A percentile compares a stretch with the other conserved stretches of the same genome.
Conservation (phyloP, 2,113 vertebrate genomes). For the Apodemus sylvaticus region DNA sequence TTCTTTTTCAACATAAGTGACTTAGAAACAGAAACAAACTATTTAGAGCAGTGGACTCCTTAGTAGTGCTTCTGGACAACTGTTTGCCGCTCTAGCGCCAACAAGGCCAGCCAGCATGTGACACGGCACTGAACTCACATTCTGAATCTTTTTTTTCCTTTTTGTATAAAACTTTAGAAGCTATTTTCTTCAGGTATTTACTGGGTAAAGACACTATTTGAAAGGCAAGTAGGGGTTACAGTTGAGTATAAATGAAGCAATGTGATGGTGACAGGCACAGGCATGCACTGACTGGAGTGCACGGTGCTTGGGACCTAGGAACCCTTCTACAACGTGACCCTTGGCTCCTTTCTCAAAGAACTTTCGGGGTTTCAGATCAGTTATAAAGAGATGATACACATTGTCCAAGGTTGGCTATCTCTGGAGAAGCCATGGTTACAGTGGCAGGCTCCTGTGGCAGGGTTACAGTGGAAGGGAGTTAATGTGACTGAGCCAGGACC, state of each 20-base stretch:
- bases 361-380: neutral
- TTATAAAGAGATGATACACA: neutral
- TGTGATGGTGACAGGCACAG: neutral
- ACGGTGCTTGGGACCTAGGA: neutral
- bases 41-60: neutral
- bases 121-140: neutral
- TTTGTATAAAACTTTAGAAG: neutral
- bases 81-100: neutral
- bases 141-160: neutral
- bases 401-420: neutral
- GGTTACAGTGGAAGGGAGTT: neutral
- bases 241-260: neutral
- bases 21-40: neutral
- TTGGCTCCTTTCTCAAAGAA: neutral
- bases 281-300: fast-evolving
- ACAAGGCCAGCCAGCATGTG: neutral
- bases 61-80: neutral
- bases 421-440: neutral
- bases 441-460: neutral
- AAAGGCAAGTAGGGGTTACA: neutral
- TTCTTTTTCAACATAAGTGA: neutral
- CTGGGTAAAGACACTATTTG: neutral
- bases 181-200: neutral
- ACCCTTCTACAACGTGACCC: neutral
- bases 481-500: neutral